Percentiles rank a stretch among this genome's conserved stretches.
These are phyloP conservation scores for Platichthys flesus DNA, from an alignment of 2,113 vertebrate species.

Conservation along the genomic window DNA sequence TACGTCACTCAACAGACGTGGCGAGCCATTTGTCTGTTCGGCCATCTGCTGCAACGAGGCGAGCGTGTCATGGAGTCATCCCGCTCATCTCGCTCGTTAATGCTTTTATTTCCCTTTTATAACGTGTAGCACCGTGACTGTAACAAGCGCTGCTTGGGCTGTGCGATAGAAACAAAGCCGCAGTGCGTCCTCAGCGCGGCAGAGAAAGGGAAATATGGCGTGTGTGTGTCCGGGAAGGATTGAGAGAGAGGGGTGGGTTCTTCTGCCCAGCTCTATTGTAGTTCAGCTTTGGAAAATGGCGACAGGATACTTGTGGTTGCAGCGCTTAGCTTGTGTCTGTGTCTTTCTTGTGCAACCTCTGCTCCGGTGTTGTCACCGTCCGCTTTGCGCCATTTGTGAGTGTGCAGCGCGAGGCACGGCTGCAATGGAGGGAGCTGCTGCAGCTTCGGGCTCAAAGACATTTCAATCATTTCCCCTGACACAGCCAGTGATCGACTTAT, in stretches of 20 bases:
- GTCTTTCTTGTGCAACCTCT: conserved; percentile 32
- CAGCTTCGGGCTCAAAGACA: conserved; percentile 14
- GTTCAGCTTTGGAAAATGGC: conserved; percentile 77
- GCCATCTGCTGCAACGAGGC: conserved; percentile 57
- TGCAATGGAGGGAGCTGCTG: conserved; percentile 18
- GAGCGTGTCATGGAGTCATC: conserved; percentile 27
- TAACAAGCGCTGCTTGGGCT: too few species aligned
- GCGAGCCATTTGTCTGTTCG: conserved; percentile 52
- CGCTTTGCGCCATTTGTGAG: conserved; percentile 15
- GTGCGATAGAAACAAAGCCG: too few species aligned
- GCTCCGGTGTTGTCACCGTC: conserved; percentile 19
- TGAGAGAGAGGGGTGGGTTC: conserved; percentile 52
- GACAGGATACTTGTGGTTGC: conserved; percentile 58
- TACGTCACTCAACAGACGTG: conserved; percentile 72
- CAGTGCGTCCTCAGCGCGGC: not conserved
- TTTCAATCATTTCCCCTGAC: conserved; percentile 21
- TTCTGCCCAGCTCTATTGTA: conserved; percentile 53
- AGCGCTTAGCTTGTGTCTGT: conserved; percentile 12
- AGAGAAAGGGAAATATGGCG: not conserved
- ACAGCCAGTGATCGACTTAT: not conserved
- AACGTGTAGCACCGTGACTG: not conserved
- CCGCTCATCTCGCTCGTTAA: not conserved
- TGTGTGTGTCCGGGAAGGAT: not conserved
- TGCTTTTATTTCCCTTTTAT: not conserved
- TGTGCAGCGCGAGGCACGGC: conserved; percentile 16